phyloP scores from a whole-genome alignment of 2,797 vertebrate genomes.

The Coracias cyanogaster region DNA sequence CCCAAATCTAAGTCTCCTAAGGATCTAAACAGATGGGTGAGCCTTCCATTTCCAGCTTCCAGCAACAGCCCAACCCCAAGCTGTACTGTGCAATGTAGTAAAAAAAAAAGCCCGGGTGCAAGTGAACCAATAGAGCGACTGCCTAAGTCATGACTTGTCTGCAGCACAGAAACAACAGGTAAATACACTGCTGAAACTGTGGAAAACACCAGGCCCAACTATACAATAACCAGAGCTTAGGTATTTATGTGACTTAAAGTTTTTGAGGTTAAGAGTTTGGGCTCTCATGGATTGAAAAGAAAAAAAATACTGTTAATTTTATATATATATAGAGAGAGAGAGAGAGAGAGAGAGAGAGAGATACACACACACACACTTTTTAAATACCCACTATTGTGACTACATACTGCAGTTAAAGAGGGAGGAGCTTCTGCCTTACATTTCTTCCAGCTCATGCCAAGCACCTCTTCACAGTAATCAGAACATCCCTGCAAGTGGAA shows the following conservation, averaged over 20 bases:
- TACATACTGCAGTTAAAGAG: not conserved
- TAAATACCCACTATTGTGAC: not conserved
- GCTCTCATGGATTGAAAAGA: not conserved
- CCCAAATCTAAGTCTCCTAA: not conserved
- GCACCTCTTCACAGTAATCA: not conserved
- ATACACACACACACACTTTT: too few relatives aligned
- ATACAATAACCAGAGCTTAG: not conserved
- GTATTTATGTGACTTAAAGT: not conserved
- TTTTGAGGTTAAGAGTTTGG: not conserved
- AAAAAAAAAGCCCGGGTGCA: not conserved
- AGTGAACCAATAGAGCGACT: not conserved
- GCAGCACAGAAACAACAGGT: not conserved
- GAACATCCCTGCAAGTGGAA: not conserved
- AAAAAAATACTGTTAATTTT: not conserved
- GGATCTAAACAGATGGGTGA: not conserved
- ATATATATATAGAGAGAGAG: too few relatives aligned
- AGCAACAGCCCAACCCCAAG: not conserved
- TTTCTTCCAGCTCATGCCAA: not conserved
- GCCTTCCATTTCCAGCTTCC: not conserved
- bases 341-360: too few relatives aligned
- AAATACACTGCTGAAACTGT: not conserved
- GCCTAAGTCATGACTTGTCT: not conserved
- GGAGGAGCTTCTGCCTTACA: not conserved
- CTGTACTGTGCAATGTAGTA: not conserved
- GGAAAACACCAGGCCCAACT: not conserved